Evolutionary conservation across 2,888 invertebrate species (phyloP).

Genomic region (Exocentrus adspersus): DNA sequence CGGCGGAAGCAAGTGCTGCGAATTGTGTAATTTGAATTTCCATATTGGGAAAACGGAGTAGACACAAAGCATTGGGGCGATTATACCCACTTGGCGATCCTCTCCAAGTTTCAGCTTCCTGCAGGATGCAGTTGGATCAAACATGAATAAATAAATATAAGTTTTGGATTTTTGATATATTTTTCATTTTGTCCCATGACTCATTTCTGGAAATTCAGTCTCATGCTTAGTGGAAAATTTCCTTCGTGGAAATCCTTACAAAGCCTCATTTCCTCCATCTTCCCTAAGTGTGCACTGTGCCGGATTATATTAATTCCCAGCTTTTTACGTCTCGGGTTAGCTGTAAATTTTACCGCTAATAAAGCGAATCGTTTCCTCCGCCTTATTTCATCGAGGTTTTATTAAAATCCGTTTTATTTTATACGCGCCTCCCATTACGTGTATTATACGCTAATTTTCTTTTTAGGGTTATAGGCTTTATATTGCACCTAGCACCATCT

Average conservation of each 20-base stretch:
- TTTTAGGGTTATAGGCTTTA: background rate
- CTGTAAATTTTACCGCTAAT: slow-evolving; percentile 25
- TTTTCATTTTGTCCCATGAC: too few species aligned
- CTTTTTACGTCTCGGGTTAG: slow-evolving; percentile 18
- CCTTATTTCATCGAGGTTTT: slow-evolving; percentile 15
- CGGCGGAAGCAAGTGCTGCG: slow-evolving; percentile 38
- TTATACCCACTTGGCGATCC: slow-evolving; percentile 45
- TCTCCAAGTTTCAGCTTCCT: slow-evolving; percentile 37
- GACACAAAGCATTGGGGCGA: slow-evolving; percentile 43
- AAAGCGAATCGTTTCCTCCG: slow-evolving; percentile 22
- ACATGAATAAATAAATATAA: too few species aligned
- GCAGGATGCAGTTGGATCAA: slow-evolving; percentile 9
- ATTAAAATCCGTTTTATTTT: slow-evolving; percentile 15
- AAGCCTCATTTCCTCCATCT: slow-evolving; percentile 29
- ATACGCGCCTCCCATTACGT: background rate
- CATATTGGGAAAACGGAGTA: slow-evolving; percentile 39
- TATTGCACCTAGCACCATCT: too few species aligned
- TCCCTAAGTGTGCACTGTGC: too few species aligned
- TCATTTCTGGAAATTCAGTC: too few species aligned
- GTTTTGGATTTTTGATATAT: too few species aligned
- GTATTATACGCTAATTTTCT: slow-evolving; percentile 3
- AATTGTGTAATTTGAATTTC: slow-evolving; percentile 43
- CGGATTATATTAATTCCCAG: slow-evolving; percentile 24
- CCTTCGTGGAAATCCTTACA: too few species aligned
- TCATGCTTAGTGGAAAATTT: too few species aligned